Percentiles rank a stretch among this genome's conserved stretches.
Evolutionary conservation across 2,888 invertebrate species (phyloP).

Genomic region (Brachypalpus laphriformis): DNA sequence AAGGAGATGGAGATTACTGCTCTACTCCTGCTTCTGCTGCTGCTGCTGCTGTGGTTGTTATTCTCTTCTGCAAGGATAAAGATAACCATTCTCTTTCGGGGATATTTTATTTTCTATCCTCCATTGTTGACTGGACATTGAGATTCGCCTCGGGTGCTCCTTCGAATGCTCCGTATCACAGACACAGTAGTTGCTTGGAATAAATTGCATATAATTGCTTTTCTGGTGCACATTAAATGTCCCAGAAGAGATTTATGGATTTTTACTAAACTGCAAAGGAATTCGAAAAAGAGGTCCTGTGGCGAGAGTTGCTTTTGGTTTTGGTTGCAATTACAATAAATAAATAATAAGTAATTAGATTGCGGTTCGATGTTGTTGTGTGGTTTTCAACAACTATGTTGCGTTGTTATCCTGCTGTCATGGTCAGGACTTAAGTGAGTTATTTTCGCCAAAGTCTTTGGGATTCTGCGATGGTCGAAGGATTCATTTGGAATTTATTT

Average conservation of each 20-base stretch:
- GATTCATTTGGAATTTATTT: constrained; percentile 43
- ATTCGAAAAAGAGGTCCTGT: constrained; percentile 39
- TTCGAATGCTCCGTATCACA: constrained; percentile 61
- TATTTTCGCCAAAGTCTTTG: constrained; percentile 38
- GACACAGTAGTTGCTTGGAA: constrained; percentile 75
- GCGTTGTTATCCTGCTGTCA: constrained; percentile 65
- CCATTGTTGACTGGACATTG: constrained; percentile 77
- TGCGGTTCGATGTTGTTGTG: constrained; percentile 65
- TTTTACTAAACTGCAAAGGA: constrained; percentile 48
- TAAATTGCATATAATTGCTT: constrained; percentile 82
- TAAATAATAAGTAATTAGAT: constrained; percentile 76
- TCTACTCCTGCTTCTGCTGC: constrained; percentile 3
- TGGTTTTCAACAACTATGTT: constrained; percentile 53
- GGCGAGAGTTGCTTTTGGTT: constrained; percentile 41
- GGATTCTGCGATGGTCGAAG: neutral
- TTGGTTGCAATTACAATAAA: constrained; percentile 69
- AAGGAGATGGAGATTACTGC: constrained; percentile 15
- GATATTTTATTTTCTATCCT: constrained; percentile 30
- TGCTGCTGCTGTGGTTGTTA: constrained; percentile 2
- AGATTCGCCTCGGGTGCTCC: constrained; percentile 74
- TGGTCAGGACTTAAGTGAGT: constrained; percentile 69
- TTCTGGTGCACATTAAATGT: constrained; percentile 78
- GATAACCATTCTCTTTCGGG: constrained; percentile 50
- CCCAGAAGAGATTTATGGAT: constrained; percentile 79
- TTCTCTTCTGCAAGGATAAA: constrained; percentile 52